A percentile compares a stretch with the other conserved stretches of the same genome.
Evolutionary conservation across 2,797 vertebrate genomes (phyloP).

Genomic region (Okamejei kenojei): DNA sequence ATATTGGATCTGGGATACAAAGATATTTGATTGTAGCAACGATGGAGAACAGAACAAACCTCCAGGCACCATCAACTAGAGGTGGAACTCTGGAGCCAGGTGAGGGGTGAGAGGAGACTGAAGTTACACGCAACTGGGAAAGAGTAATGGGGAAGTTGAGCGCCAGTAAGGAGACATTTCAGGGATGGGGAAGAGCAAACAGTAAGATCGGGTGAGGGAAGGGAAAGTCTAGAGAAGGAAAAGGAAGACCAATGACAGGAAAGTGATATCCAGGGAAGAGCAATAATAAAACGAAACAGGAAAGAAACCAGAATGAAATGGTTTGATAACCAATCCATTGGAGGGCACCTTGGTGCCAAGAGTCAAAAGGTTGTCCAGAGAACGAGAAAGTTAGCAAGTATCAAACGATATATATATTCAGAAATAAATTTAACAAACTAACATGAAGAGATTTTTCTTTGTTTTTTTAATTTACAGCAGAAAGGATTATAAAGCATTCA

Average conservation of each 20-base stretch:
- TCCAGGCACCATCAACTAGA: neutral
- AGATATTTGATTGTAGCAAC: neutral
- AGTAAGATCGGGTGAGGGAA: neutral
- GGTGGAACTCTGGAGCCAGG: neutral
- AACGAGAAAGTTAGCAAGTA: neutral
- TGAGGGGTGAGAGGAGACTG: neutral
- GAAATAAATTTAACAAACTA: constrained; percentile 54
- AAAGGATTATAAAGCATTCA: constrained; percentile 99
- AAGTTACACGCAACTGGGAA: neutral
- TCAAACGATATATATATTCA: constrained; percentile 18
- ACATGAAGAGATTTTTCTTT: constrained; percentile 83
- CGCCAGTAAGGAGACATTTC: neutral
- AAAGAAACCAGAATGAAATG: neutral
- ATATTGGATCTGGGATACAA: neutral
- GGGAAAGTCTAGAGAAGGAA: neutral
- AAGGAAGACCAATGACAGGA: neutral
- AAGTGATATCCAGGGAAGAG: neutral
- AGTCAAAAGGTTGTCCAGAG: constrained; percentile 15
- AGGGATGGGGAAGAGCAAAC: neutral
- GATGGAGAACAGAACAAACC: neutral
- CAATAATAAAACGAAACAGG: neutral
- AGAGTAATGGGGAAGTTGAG: neutral
- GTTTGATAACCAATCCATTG: neutral
- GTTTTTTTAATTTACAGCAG: constrained; percentile 99
- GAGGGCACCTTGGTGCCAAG: constrained; percentile 5